Percentiles rank a stretch among this genome's conserved stretches.
Evolutionary conservation across 2,797 vertebrate species (phyloP).

Genomic region (Phataginus tetradactyla): DNA sequence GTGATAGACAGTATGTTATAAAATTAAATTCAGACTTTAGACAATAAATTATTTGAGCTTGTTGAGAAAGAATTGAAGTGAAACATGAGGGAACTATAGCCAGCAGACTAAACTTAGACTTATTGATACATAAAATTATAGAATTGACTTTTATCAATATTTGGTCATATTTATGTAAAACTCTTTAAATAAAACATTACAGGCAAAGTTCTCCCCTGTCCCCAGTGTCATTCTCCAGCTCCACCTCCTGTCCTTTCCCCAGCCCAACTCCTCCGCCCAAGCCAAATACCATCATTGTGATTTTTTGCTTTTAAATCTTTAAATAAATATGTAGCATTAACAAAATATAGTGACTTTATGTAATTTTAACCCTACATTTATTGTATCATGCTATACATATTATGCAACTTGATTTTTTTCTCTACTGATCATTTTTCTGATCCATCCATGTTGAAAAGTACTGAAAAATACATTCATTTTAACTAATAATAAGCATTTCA

Average conservation of each 20-base stretch:
- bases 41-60: slow-evolving; percentile 14
- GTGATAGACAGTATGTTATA: not conserved
- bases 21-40: slow-evolving; percentile 20
- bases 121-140: not conserved
- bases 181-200: not conserved
- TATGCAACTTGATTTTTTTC: not conserved
- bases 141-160: slow-evolving; percentile 11
- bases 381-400: not conserved
- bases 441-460: not conserved
- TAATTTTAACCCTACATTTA: not conserved
- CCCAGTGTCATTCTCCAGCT: not conserved
- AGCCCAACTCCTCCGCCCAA: rapidly evolving
- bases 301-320: not conserved
- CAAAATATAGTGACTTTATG: not conserved
- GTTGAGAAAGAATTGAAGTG: not conserved
- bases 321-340: not conserved
- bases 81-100: not conserved
- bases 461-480: not conserved
- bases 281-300: not conserved
- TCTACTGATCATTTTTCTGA: not conserved
- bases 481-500: not conserved
- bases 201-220: not conserved
- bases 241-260: too few species aligned
- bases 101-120: not conserved
- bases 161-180: slow-evolving; percentile 9